Conservation (phyloP, 2,797 vertebrate species). For the Streptopelia turtur region DNA sequence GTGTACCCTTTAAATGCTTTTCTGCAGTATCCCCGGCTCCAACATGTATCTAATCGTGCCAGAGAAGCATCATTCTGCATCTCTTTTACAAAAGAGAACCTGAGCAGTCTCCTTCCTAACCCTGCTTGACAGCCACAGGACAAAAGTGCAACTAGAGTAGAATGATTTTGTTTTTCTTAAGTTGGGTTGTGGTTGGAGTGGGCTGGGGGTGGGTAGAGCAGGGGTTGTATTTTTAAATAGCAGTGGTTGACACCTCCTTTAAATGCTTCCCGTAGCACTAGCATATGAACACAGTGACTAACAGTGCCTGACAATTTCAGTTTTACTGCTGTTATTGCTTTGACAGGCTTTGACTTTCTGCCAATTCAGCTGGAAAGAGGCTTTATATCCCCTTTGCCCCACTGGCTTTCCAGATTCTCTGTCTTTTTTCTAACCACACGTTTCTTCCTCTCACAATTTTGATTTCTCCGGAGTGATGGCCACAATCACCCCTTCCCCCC, state of each 20-base stretch:
- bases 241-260: conserved; percentile 27
- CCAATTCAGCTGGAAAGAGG: conserved; percentile 46
- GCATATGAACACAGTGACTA: conserved; percentile 36
- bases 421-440: background rate
- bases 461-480: conserved; percentile 7
- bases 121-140: background rate
- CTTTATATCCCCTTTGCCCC: conserved; percentile 40
- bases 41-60: fast-evolving
- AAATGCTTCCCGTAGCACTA: conserved; percentile 39
- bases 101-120: background rate
- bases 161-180: background rate
- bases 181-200: background rate
- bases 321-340: conserved; percentile 55
- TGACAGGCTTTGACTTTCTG: conserved; percentile 63
- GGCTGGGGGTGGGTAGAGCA: background rate
- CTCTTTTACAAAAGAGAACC: background rate
- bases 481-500: background rate
- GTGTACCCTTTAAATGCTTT: background rate
- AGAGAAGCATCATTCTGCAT: fast-evolving
- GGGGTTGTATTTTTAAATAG: conserved; percentile 13
- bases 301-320: conserved; percentile 47
- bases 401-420: background rate
- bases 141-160: background rate
- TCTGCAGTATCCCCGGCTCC: background rate
- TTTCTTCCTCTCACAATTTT: background rate